Base-by-base conservation (phyloP, 2,113 vertebrate genomes). In the Clarias batrachus region DNA sequence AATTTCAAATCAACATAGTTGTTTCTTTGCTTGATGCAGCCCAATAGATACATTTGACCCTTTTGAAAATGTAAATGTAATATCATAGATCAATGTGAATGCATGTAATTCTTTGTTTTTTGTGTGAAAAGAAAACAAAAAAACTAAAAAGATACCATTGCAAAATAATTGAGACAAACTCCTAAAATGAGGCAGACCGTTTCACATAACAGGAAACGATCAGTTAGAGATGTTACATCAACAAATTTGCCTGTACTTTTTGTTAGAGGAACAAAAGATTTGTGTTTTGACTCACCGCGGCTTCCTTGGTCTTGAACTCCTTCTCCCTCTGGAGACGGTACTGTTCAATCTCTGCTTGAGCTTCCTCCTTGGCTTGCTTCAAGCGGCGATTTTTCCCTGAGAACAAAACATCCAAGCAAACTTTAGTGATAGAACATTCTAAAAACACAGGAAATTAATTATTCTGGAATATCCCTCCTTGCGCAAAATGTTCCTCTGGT, bases 361-460 rank as follows among this genome's bases (percentile, higher is more conserved):
- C 98, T 82, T 99, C 98, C 91, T 99, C 98, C 89, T 99, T 99
- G 0, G 98, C 98, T 94, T 99, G 98, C 92, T 99, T 99, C 96
- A 99, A 94, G 87, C 98, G 94, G 3, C 97, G 94, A 87, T 99
- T 98, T 94, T 99, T 99, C 77, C 97, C 98, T 99, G 78, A n/a
- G 52, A 11, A 88, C 4, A 89, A 71, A 48, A 81, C 37, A 82
- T 4, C 3, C 19, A 23, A 12, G 19, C 37, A 73, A 23, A 41
- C 10, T 12, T 73, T 17, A 48, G 19, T 17, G 6, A 48, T 6
- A 76, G 5, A n/a, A 60, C 19, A 1, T n/a, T 74, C 13, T 8
- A 85, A 63, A 5, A 11, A n/a, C 25, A 17, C 25, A 48, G 41
- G 21, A 57, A 30, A 13, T 56, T 2, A 5, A 13, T 79, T 11